A percentile compares a stretch with the other conserved stretches of the same genome.
Evolutionary conservation across 2,888 invertebrate genomes (phyloP).

Genomic region (Harmothoe impar): DNA sequence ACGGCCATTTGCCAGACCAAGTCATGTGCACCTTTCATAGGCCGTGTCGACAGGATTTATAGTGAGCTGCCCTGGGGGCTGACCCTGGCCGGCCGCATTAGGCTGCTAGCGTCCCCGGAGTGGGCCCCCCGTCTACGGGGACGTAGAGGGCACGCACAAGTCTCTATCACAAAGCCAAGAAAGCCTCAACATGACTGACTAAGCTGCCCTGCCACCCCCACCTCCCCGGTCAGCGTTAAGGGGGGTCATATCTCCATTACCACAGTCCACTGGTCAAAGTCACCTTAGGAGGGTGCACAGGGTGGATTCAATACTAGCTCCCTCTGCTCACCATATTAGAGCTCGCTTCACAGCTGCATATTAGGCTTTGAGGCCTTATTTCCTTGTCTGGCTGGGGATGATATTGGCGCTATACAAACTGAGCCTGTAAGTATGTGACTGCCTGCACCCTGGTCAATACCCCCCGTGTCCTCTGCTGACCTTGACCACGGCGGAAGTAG

Average conservation of each 20-base stretch:
- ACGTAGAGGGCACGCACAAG: neutral
- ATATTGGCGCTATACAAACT: neutral
- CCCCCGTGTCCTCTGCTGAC: slow-evolving; percentile 22
- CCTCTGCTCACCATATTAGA: neutral
- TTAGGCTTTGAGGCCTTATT: neutral
- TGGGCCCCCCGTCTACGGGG: neutral
- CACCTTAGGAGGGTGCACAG: neutral
- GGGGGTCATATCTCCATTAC: slow-evolving; percentile 40
- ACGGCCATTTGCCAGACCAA: slow-evolving; percentile 14
- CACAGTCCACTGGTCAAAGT: slow-evolving; percentile 43
- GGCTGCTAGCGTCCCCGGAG: neutral
- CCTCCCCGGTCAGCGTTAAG: neutral
- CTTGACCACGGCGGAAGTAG: slow-evolving; percentile 27
- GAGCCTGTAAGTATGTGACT: slow-evolving; percentile 3
- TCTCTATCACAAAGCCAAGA: slow-evolving; percentile 12
- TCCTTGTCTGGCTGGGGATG: neutral
- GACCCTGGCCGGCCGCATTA: neutral
- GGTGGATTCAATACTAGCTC: too few relatives aligned
- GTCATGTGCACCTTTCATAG: slow-evolving; percentile 28
- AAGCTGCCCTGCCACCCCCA: neutral
- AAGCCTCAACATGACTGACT: neutral
- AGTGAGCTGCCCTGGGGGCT: neutral
- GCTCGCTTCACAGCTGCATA: neutral
- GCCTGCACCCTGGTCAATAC: slow-evolving; percentile 37
- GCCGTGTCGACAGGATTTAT: neutral